These are phyloP conservation scores for Hyla sarda DNA, from an alignment of 2,113 vertebrate species.

Conservation along the genomic window DNA sequence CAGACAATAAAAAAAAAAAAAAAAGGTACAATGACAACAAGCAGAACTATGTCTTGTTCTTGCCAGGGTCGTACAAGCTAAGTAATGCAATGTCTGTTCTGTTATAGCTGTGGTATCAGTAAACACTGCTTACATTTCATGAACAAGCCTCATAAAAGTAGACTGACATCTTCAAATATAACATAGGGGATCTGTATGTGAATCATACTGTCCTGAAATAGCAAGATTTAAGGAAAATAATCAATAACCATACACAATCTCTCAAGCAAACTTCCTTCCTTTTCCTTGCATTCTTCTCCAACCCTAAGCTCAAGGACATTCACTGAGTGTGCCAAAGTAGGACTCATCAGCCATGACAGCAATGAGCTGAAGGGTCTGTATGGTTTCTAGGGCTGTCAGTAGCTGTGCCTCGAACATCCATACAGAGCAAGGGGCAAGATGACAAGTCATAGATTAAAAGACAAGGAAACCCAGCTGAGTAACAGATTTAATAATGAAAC, in stretches of 20 bases:
- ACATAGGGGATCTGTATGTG: neutral
- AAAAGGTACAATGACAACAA: too few relatives aligned
- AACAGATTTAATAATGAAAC: slow-evolving; percentile 51
- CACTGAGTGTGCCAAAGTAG: slow-evolving; percentile 52
- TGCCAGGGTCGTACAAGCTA: too few relatives aligned
- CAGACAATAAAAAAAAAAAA: too few relatives aligned
- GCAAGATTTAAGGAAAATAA: neutral
- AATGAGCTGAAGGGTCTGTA: slow-evolving; percentile 48
- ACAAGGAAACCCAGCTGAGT: slow-evolving; percentile 30
- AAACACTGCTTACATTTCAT: too few relatives aligned
- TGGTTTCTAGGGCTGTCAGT: slow-evolving; percentile 61
- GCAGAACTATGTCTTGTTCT: too few relatives aligned
- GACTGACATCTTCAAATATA: too few relatives aligned
- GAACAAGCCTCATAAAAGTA: too few relatives aligned
- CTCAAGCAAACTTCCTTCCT: slow-evolving; percentile 20
- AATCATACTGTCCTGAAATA: neutral
- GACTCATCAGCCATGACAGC: slow-evolving; percentile 40
- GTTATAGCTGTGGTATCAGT: too few relatives aligned
- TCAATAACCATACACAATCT: neutral
- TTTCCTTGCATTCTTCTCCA: slow-evolving; percentile 13
- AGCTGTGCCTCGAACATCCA: slow-evolving; percentile 44
- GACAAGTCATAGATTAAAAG: slow-evolving; percentile 60
- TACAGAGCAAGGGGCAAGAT: slow-evolving; percentile 47
- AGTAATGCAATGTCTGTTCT: too few relatives aligned
- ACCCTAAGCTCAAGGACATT: slow-evolving; percentile 53